Conservation (phyloP, 2,797 vertebrate species). For the Tinamus major region DNA sequence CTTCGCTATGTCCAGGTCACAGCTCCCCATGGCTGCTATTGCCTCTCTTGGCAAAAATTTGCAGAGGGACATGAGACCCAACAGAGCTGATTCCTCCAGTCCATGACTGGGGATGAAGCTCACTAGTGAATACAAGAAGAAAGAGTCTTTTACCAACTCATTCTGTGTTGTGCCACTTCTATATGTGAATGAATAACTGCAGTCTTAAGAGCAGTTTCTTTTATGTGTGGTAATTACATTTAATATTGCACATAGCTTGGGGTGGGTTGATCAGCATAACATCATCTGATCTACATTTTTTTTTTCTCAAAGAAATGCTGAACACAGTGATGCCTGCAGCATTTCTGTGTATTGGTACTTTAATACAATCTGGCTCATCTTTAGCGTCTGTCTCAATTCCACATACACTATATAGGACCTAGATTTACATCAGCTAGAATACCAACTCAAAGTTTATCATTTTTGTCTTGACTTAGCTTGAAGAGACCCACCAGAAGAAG, state of each 20-base stretch:
- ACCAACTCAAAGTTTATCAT: neutral
- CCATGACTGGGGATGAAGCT: neutral
- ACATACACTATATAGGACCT: neutral
- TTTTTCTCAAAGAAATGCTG: neutral
- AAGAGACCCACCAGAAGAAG: neutral
- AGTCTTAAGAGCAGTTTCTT: conserved; percentile 23
- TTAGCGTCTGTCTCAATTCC: neutral
- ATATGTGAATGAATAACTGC: neutral
- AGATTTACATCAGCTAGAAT: neutral
- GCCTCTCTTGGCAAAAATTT: neutral
- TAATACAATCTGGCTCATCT: neutral
- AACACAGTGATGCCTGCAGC: neutral
- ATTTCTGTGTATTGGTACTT: neutral
- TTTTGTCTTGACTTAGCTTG: neutral
- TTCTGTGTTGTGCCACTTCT: neutral
- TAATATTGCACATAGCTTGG: conserved; percentile 7
- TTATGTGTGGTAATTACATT: conserved; percentile 5
- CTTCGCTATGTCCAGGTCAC: neutral
- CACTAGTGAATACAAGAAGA: neutral
- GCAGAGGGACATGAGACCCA: neutral
- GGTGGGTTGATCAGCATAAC: neutral
- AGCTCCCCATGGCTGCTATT: neutral
- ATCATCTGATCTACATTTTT: neutral
- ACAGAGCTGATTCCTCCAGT: neutral
- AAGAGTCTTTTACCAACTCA: neutral